A percentile compares a stretch with the other conserved stretches of the same genome.
Conservation (phyloP, 2,888 invertebrate species). For the Cremastobaeus sp. region DNA sequence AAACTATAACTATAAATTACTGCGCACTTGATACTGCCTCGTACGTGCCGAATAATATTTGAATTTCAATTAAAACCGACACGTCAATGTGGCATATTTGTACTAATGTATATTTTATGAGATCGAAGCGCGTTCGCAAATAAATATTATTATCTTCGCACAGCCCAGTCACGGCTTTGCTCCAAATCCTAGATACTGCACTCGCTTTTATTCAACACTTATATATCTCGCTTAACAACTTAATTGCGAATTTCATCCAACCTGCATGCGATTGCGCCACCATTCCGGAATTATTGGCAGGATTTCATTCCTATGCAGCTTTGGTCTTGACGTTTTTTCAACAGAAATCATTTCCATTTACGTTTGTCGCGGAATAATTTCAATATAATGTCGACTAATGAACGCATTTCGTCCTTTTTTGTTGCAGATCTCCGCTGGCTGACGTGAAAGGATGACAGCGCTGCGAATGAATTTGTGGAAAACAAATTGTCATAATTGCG, state of each 20-base stretch:
- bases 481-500: slow-evolving; percentile 16
- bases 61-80: slow-evolving; percentile 56
- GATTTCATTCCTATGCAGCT: no score
- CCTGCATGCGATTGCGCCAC: not conserved
- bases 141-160: slow-evolving; percentile 27
- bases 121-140: slow-evolving; percentile 32
- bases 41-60: slow-evolving; percentile 54
- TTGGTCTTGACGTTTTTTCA: no score
- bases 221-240: not conserved
- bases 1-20: slow-evolving; percentile 56
- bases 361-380: slow-evolving; percentile 2
- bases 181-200: no score
- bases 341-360: no score
- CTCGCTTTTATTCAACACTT: not conserved
- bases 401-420: slow-evolving; percentile 19
- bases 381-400: slow-evolving; percentile 15
- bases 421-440: slow-evolving; percentile 20
- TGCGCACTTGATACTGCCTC: slow-evolving; percentile 45
- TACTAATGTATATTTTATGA: slow-evolving; percentile 54
- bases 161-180: not conserved
- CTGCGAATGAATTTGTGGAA: not conserved
- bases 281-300: not conserved
- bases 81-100: slow-evolving; percentile 20
- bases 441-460: not conserved
- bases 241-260: not conserved